Conservation (phyloP, 2,797 vertebrate genomes). For the Buphagus erythrorhynchus region DNA sequence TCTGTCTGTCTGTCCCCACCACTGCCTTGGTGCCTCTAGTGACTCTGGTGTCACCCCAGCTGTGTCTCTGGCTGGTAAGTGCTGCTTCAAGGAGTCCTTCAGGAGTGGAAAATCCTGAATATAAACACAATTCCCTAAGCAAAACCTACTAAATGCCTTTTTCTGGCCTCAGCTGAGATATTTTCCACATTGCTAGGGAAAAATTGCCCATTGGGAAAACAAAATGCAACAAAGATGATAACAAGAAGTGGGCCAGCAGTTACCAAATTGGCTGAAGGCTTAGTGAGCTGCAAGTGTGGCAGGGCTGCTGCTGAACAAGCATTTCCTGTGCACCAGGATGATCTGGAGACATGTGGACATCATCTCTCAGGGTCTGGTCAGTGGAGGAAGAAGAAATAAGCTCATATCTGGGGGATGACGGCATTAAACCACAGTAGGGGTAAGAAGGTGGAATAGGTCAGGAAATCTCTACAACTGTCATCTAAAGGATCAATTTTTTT, state of each 20-base stretch:
- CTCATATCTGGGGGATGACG: not conserved
- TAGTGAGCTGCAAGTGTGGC: not conserved
- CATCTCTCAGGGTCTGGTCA: not conserved
- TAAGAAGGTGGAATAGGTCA: not conserved
- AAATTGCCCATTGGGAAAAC: not conserved
- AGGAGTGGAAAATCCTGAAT: not conserved
- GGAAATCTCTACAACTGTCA: not conserved
- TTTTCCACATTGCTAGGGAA: not conserved
- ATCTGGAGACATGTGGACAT: not conserved
- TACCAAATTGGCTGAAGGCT: not conserved
- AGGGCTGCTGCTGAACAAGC: not conserved
- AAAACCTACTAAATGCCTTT: not conserved
- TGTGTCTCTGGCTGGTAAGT: not conserved
- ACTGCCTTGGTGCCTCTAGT: not conserved
- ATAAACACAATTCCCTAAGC: not conserved
- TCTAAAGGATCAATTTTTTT: not conserved
- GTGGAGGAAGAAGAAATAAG: not conserved
- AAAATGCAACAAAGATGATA: not conserved
- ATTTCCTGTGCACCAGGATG: not conserved
- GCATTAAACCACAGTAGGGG: not conserved
- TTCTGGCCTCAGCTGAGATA: not conserved
- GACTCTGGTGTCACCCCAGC: accelerated
- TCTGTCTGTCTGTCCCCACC: not conserved
- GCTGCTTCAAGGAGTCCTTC: not conserved
- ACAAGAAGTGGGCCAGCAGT: not conserved